Conservation (phyloP, 2,797 vertebrate genomes). For the Xenopus petersii region DNA sequence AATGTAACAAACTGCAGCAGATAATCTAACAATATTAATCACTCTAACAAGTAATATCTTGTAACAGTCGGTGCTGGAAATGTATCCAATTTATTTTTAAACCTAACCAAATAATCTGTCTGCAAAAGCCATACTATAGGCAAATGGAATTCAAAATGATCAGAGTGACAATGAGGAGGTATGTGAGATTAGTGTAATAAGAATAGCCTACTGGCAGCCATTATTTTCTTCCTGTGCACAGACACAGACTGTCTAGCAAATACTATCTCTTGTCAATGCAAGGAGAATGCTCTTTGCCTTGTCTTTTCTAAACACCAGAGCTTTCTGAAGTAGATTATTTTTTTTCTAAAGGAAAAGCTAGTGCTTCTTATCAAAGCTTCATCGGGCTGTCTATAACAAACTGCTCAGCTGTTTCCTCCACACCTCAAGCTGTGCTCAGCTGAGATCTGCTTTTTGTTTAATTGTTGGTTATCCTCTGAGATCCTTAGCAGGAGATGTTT, state of each 20-base stretch:
- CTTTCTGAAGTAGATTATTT: constrained; percentile 25
- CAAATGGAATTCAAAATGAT: not conserved
- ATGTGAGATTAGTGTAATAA: constrained; percentile 17
- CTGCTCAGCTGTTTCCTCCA: constrained; percentile 20
- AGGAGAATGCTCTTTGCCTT: constrained; percentile 23
- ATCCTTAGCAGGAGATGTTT: constrained; percentile 13
- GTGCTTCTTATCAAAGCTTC: constrained; percentile 36
- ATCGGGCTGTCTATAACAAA: constrained; percentile 32
- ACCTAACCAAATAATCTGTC: not conserved
- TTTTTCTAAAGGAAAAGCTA: constrained; percentile 21
- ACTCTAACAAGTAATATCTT: no score
- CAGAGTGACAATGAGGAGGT: not conserved
- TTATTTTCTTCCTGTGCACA: constrained; percentile 26
- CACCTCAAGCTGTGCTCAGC: constrained; percentile 35
- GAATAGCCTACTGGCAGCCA: constrained; percentile 15
- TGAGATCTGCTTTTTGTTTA: constrained; percentile 16
- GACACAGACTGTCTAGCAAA: constrained; percentile 8
- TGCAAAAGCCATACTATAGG: not conserved
- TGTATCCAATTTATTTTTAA: not conserved
- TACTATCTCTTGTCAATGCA: constrained; percentile 11
- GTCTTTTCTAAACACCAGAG: constrained; percentile 13
- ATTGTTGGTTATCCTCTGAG: constrained; percentile 30
- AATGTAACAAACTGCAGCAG: no score
- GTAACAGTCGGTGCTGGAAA: no score
- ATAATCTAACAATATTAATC: no score